Evolutionary conservation across 2,888 invertebrate species (phyloP), one percentile per base, ranked within the genome.

Genomic region (Myopa tessellatipennis): DNA sequence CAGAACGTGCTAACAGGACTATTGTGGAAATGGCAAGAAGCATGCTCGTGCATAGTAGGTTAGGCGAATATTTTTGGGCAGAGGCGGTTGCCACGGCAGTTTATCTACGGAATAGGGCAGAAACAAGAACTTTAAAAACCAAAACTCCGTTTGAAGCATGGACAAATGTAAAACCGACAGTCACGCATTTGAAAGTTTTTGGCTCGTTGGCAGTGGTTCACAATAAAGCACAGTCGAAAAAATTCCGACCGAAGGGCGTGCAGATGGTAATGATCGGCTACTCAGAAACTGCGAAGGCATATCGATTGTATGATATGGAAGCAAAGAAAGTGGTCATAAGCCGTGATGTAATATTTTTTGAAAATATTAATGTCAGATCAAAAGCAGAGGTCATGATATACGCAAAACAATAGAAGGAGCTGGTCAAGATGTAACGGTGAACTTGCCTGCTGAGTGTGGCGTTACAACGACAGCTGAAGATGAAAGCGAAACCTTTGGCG

Each of bases 21-120:
- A 36, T 80, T n/a, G 67, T 84, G 34, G 84, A 85, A 58, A 81
- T 81, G 73, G 84, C 85, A 4, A 79, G 85, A 14, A 79, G 82
- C 16, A 83, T 86, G 82, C 58, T 87, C 26, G 52, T 81, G 0
- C 78, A 83, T 18, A 72, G 80, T 40, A 79, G 78, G 4, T 34
- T 84, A 6, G 82, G 45, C 82, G 85, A 79, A 61, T 45, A 76
- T n/a, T 73, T 82, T n/a, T 83, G 83, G 73, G 82, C 76, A 18
- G 81, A 81, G 6, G 81, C 69, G 18, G 69, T 69, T 52, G 45
- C 69, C 12, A 80, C 79, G 34, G 76, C 79, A 16, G 74, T 77
- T 8, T 80, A 78, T 65, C 60, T 78, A 55, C 77, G 78, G n/a
- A 78, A 78, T 45, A 72, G 76, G 65, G 76, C 76, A n/a, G 75